Evolutionary conservation across 2,113 vertebrate genomes (phyloP).

Genomic region (Myiozetetes cayanensis): DNA sequence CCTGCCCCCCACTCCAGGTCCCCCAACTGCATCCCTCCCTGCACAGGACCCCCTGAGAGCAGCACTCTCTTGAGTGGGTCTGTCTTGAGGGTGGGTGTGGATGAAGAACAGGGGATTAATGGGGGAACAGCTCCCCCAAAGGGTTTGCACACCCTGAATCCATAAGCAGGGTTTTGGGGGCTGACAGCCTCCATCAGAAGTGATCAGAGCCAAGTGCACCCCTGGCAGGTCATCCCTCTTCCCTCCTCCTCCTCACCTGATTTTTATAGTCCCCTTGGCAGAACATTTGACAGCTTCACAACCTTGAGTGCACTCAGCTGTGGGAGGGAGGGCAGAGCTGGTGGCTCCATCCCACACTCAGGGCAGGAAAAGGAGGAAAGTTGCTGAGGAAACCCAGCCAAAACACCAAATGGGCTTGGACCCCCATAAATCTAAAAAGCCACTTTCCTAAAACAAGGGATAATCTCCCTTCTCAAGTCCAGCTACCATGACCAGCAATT

Average conservation of each 20-base stretch:
- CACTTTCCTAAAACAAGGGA: background rate
- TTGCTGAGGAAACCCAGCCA: background rate
- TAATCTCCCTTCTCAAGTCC: background rate
- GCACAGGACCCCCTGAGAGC: background rate
- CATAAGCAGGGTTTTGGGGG: background rate
- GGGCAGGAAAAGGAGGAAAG: background rate
- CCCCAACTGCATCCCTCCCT: background rate
- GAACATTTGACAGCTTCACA: background rate
- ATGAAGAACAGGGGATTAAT: background rate
- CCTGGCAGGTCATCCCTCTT: background rate
- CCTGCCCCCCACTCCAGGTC: background rate
- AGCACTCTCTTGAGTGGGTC: background rate
- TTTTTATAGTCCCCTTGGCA: background rate
- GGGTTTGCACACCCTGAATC: background rate
- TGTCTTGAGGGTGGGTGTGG: background rate
- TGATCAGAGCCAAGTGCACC: background rate
- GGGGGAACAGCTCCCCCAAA: background rate
- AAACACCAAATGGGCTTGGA: background rate
- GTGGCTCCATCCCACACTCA: background rate
- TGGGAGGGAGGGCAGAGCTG: background rate
- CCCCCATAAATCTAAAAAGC: background rate
- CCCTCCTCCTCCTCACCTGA: background rate
- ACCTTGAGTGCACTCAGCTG: background rate
- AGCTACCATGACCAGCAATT: background rate
- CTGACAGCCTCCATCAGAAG: background rate